Percentiles rank a stretch among this genome's conserved stretches.
Conservation (phyloP, 2,797 vertebrate genomes). For the Lepilemur septentrionalis region DNA sequence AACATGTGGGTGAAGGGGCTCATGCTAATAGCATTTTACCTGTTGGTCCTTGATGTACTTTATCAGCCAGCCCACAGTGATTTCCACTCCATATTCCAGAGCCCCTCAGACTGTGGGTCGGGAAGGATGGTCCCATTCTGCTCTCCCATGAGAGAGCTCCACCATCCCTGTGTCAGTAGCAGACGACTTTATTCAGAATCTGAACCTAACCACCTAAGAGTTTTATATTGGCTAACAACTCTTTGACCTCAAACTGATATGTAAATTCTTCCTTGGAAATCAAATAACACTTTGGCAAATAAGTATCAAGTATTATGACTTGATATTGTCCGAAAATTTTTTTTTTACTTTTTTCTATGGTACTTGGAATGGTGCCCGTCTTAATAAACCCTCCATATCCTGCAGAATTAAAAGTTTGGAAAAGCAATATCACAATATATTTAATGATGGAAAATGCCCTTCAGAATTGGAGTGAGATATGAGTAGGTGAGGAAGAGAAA, state of each 20-base stretch:
- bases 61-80: neutral
- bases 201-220: neutral
- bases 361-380: conserved; percentile 40
- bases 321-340: neutral
- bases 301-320: neutral
- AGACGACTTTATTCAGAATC: neutral
- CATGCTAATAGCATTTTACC: neutral
- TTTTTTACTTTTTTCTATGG: neutral
- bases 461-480: neutral
- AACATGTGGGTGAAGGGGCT: neutral
- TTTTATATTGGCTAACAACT: neutral
- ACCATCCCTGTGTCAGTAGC: neutral
- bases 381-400: conserved; percentile 22
- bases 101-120: neutral
- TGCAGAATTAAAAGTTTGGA: conserved; percentile 39
- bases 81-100: neutral
- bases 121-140: neutral
- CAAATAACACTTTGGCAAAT: conserved; percentile 19
- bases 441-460: conserved; percentile 16
- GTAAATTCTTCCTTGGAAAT: conserved; percentile 50
- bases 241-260: neutral
- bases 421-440: conserved; percentile 35
- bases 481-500: neutral
- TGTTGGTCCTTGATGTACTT: neutral
- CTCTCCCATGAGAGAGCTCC: neutral